phyloP scores from a whole-genome alignment of 2,888 invertebrate genomes.

The Trichogramma evanescens region DNA sequence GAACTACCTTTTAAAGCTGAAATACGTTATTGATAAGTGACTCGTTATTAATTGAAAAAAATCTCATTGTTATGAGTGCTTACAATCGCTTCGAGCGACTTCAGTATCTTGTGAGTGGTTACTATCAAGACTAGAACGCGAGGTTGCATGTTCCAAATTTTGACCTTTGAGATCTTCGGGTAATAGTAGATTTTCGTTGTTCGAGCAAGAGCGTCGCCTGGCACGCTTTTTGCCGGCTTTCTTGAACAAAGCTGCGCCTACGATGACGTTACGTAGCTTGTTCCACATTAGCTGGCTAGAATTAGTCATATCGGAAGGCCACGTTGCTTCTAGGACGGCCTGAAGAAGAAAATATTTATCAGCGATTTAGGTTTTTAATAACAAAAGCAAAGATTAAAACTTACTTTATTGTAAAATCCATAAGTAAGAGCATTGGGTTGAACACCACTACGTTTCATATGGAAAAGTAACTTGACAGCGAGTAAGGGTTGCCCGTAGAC shows the following conservation, averaged over 20 bases:
- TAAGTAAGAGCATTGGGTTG: constrained; percentile 98
- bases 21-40: background rate
- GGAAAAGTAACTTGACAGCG: constrained; percentile 83
- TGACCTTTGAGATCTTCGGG: constrained; percentile 36
- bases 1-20: constrained; percentile 43
- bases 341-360: constrained; percentile 49
- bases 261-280: constrained; percentile 83
- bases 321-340: constrained; percentile 87
- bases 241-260: constrained; percentile 84
- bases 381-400: background rate
- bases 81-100: constrained; percentile 40
- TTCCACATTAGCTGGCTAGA: constrained; percentile 87
- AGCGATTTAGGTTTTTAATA: background rate
- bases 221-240: constrained; percentile 64
- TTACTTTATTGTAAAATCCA: constrained; percentile 67
- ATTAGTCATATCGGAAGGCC: constrained; percentile 79
- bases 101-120: constrained; percentile 44
- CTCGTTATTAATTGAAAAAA: background rate
- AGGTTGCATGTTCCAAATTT: constrained; percentile 42
- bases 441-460: constrained; percentile 88
- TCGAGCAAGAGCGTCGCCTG: constrained; percentile 49
- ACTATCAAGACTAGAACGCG: constrained; percentile 45
- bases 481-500: constrained; percentile 87
- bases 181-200: constrained; percentile 45
- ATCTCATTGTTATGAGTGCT: constrained; percentile 15